Evolutionary conservation across 1,140 invertebrate genomes (phyloP).

Genomic region (Caenorhabditis tropicalis): DNA sequence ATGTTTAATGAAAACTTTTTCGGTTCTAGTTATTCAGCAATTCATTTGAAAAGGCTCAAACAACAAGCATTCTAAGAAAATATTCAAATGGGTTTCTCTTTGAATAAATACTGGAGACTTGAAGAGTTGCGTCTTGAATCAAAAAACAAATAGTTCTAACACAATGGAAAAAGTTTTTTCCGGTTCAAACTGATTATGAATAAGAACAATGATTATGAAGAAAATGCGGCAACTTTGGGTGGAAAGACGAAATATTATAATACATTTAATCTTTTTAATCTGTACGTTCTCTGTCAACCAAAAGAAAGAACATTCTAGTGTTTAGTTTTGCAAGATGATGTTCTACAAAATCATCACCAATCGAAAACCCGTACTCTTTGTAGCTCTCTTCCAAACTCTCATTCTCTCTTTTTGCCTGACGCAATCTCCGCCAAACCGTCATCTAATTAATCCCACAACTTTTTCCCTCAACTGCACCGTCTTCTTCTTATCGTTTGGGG

Average conservation of each 20-base stretch:
- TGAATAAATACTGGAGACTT: no score
- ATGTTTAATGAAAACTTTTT: background rate
- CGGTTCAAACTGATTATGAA: background rate
- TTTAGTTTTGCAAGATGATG: background rate
- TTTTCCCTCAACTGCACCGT: background rate
- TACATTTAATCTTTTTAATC: background rate
- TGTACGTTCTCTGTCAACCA: background rate
- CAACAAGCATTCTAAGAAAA: no score
- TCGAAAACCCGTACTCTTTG: background rate
- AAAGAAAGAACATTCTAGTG: background rate
- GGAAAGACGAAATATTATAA: background rate
- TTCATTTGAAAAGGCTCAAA: no score
- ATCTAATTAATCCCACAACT: background rate
- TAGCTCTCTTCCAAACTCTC: background rate
- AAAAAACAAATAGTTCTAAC: no score
- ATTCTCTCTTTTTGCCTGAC: conserved; percentile 9
- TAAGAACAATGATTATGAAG: background rate
- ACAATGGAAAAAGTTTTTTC: no score
- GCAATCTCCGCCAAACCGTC: conserved; percentile 1
- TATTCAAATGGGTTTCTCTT: no score
- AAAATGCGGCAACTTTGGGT: background rate
- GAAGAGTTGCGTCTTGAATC: no score
- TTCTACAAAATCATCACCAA: background rate
- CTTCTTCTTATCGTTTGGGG: background rate
- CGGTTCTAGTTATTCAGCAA: no score